Percentiles rank a stretch among this genome's conserved stretches.
These are phyloP conservation scores for Hozukius guyotensis DNA, from an alignment of 2,797 vertebrate species.

Conservation along the genomic window DNA sequence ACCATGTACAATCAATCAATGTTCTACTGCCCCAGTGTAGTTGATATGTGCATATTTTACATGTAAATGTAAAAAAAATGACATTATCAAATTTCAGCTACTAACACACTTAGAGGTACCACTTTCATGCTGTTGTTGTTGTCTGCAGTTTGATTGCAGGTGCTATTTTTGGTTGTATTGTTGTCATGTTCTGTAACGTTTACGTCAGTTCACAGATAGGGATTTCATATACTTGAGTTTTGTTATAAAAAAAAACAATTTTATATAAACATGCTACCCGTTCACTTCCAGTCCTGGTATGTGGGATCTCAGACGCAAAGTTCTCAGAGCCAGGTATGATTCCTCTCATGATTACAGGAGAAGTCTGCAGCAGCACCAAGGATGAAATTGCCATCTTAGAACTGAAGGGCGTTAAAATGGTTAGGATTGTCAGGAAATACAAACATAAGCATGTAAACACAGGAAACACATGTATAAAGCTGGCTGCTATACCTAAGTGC, in stretches of 20 bases:
- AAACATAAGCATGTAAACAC: neutral
- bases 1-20: neutral
- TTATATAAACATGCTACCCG: constrained; percentile 41
- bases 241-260: neutral
- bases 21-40: neutral
- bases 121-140: neutral
- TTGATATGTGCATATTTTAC: neutral
- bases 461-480: neutral
- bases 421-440: neutral
- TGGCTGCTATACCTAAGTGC: constrained; percentile 78
- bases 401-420: constrained; percentile 71
- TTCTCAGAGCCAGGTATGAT: constrained; percentile 22
- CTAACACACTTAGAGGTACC: neutral
- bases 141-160: neutral
- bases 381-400: constrained; percentile 85
- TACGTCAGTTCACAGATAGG: neutral
- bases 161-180: neutral
- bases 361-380: constrained; percentile 87
- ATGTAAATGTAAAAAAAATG: neutral
- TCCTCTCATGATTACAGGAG: constrained; percentile 71
- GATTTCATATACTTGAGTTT: neutral
- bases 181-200: neutral
- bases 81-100: neutral
- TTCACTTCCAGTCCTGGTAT: constrained; percentile 27
- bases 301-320: neutral